phyloP scores from a whole-genome alignment of 2,113 vertebrate genomes.

The Rostratula benghalensis region DNA sequence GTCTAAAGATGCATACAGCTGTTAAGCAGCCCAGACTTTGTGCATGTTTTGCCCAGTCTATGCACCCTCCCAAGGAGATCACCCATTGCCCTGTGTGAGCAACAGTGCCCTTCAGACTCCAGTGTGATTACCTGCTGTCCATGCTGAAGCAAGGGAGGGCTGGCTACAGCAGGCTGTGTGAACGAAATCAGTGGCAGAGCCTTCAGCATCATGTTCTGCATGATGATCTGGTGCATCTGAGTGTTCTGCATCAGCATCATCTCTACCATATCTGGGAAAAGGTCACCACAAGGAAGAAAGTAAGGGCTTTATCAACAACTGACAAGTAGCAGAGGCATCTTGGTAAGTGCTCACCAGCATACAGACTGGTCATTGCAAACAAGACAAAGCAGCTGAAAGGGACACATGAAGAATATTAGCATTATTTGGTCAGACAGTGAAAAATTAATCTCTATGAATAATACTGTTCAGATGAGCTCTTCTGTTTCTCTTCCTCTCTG shows the following conservation, averaged over 20 bases:
- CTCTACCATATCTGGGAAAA: conserved; percentile 83
- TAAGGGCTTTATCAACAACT: not conserved
- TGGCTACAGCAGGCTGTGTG: not conserved
- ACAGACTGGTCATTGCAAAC: not conserved
- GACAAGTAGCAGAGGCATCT: not conserved
- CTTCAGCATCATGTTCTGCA: conserved; percentile 90
- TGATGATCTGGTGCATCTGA: conserved; percentile 89
- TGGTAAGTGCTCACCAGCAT: not conserved
- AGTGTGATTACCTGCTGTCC: conserved; percentile 52
- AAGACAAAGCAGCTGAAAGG: not conserved
- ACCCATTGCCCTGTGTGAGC: accelerated
- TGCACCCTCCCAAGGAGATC: not conserved
- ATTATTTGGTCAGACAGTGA: not conserved
- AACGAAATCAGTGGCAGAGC: conserved; percentile 69
- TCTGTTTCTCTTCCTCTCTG: not conserved
- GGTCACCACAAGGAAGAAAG: not conserved
- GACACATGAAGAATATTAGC: not conserved
- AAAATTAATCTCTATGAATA: not conserved
- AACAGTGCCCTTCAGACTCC: not conserved
- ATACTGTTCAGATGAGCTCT: not conserved
- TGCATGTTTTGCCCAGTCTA: not conserved
- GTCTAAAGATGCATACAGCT: not conserved
- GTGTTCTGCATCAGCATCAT: conserved; percentile 90
- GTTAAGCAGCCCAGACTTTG: not conserved
- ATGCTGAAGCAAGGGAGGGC: not conserved